These are phyloP conservation scores for Microcebus griseorufus DNA, from an alignment of 2,113 vertebrate genomes.

Conservation along the genomic window DNA sequence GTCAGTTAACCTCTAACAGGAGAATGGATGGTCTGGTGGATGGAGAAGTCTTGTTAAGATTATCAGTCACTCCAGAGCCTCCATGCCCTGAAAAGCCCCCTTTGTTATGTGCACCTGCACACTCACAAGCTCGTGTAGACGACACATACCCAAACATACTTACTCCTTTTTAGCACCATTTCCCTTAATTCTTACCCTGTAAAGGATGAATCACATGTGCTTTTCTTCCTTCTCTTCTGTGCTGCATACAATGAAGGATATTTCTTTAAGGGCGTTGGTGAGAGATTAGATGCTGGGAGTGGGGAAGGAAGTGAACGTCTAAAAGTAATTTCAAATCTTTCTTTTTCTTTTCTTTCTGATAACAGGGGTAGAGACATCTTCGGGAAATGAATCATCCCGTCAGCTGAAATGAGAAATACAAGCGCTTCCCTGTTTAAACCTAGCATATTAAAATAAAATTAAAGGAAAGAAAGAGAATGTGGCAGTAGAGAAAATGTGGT, in stretches of 20 bases:
- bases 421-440: neutral
- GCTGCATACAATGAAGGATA: neutral
- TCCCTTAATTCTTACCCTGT: neutral
- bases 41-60: neutral
- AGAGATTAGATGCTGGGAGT: neutral
- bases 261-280: neutral
- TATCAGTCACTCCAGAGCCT: neutral
- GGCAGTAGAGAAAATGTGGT: neutral
- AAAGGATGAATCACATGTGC: neutral
- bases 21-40: neutral
- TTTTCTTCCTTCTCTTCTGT: neutral
- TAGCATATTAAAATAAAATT: slow-evolving; percentile 27
- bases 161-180: neutral
- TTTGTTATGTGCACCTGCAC: neutral
- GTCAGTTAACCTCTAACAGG: neutral
- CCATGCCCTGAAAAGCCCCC: neutral
- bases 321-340: slow-evolving; percentile 20
- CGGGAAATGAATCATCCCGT: slow-evolving; percentile 44
- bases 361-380: neutral
- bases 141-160: accelerated
- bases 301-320: neutral
- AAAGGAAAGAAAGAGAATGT: neutral
- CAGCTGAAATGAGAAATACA: slow-evolving; percentile 6
- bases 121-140: neutral
- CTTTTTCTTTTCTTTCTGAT: slow-evolving; percentile 11